Evolutionary conservation across 1,140 invertebrate species (phyloP).

Genomic region (Leptopilina clavipes): DNA sequence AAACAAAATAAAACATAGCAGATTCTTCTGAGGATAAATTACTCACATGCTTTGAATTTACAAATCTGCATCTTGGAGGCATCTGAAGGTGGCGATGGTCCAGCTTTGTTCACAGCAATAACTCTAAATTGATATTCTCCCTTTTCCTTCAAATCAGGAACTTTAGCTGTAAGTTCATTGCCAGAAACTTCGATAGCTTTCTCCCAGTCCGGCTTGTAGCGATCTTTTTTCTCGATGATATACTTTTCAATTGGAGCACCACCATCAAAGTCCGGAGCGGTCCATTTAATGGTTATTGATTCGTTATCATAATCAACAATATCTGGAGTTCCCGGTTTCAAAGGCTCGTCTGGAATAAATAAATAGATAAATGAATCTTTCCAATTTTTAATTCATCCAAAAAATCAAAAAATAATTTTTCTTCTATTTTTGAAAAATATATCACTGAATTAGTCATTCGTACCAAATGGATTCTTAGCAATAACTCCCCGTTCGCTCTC

Average conservation of each 20-base stretch:
- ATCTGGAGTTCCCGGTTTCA: slow-evolving; percentile 92
- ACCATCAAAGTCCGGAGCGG: slow-evolving; percentile 91
- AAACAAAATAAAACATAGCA: no score
- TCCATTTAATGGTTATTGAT: slow-evolving; percentile 95
- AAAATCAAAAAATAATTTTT: no score
- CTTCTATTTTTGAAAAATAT: background rate
- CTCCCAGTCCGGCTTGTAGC: slow-evolving; percentile 86
- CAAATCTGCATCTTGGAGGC: slow-evolving; percentile 93
- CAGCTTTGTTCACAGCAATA: slow-evolving; percentile 97
- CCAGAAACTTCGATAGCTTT: slow-evolving; percentile 87
- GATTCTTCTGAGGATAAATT: no score
- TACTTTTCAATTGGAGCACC: slow-evolving; percentile 97
- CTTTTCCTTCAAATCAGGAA: slow-evolving; percentile 91
- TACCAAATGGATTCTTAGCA: slow-evolving; percentile 98
- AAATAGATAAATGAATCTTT: background rate
- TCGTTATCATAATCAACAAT: slow-evolving; percentile 95
- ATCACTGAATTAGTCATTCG: slow-evolving; percentile 50
- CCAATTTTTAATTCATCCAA: no score
- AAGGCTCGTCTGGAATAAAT: slow-evolving; percentile 81
- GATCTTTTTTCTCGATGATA: slow-evolving; percentile 97
- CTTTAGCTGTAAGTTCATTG: slow-evolving; percentile 84
- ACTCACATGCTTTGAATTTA: slow-evolving; percentile 91
- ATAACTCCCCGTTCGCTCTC: slow-evolving; percentile 87
- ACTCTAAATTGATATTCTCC: slow-evolving; percentile 97
- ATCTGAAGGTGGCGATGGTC: slow-evolving; percentile 93